phyloP scores from a whole-genome alignment of 2,888 invertebrate species.

The Alentia gelatinosa region DNA sequence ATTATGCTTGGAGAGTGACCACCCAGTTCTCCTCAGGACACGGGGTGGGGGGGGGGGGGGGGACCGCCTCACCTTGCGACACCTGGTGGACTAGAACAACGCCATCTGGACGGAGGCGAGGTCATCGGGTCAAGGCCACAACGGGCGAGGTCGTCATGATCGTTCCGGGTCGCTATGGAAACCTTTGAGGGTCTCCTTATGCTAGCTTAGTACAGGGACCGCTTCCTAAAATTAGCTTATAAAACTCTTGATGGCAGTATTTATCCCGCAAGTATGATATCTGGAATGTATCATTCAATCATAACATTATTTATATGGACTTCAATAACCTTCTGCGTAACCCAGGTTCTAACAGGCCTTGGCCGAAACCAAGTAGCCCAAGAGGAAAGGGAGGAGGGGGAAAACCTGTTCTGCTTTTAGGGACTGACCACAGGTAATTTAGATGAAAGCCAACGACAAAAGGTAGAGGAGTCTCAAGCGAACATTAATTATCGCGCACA shows the following conservation, averaged over 20 bases:
- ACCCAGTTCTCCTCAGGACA: constrained; percentile 13
- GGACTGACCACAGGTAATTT: not conserved
- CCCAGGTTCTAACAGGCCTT: too few relatives aligned
- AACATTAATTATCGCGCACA: not conserved
- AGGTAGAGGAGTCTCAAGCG: not conserved
- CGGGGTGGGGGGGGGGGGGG: too few relatives aligned
- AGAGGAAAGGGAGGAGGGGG: too few relatives aligned
- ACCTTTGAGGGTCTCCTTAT: not conserved
- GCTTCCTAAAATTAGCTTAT: too few relatives aligned
- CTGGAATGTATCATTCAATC: too few relatives aligned
- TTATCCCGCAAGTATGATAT: too few relatives aligned
- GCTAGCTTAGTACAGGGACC: too few relatives aligned
- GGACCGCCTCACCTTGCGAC: not conserved
- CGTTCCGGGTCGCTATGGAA: not conserved
- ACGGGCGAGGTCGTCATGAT: not conserved
- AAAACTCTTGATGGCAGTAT: too few relatives aligned
- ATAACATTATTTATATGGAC: too few relatives aligned
- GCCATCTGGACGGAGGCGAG: not conserved
- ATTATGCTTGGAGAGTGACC: not conserved
- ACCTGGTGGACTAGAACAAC: not conserved
- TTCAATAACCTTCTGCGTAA: too few relatives aligned
- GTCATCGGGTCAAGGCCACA: constrained; percentile 6
- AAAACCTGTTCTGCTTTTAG: too few relatives aligned
- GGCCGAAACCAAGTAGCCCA: too few relatives aligned
- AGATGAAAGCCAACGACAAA: not conserved